Base-by-base conservation (phyloP, 2,113 vertebrate species). In the Salminus brasiliensis region DNA sequence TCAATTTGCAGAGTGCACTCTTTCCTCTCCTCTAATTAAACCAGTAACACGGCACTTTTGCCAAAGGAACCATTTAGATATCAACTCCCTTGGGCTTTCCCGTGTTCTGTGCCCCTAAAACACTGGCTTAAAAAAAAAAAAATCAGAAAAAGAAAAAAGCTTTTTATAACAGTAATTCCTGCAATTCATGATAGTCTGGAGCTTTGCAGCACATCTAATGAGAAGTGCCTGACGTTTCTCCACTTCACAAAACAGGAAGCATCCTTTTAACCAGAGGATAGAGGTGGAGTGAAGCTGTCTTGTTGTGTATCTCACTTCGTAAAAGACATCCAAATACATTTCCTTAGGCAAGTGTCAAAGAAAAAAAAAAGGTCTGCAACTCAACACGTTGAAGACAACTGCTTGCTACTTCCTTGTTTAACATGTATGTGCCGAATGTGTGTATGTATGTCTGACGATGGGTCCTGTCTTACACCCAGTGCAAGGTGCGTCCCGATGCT, bases 1-100 rank as follows among this genome's bases (percentile, higher is more conserved):
- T 84, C 69, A 59, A 84, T 84, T 86, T 86, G 59, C 70, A 72
- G 73, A 80, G 80, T 80, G 77, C 69, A 70, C 69, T 77, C 23
- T 65, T 72, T 45, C 55, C 70, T 81, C 72, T n/a, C 27, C 52
- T 75, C 30, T 82, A 84, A 86, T 84, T 86, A 84, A 83, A 78
- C 72, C 72, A 78, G 60, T 52, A 67, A 80, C 70, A 84, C 60
- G 67, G 78, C 18, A 27, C 21, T 43, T 72, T 82, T 81, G 65
- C 76, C 76, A 80, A 81, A 74, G 76, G 25, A 57, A 81, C 71
- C 77, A 80, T 86, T 86, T 74, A 69, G 74, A 84, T 72, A 76
- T 81, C 66, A 81, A 77, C 34, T 77, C 80, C 59, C 79, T 15
- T 12, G 55, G 39, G 78, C 36, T 55, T 68, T n/a, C 12, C 74